Base-by-base conservation (phyloP, 1,140 invertebrate genomes). In the Ostrea edulis region DNA sequence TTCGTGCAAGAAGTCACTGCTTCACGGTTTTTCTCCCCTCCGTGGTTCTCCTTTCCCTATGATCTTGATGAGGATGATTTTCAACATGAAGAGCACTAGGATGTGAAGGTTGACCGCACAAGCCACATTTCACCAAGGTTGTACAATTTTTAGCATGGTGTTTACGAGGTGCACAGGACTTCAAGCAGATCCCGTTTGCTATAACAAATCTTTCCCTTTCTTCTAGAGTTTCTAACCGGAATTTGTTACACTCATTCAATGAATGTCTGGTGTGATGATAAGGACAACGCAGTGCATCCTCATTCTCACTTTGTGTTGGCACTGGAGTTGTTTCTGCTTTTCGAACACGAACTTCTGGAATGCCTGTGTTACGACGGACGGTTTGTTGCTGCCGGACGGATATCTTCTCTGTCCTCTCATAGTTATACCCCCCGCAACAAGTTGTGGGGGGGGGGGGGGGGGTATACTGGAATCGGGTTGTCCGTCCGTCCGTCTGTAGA, bases 131-230 rank as follows among this genome's bases (percentile, higher is more conserved):
- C n/a, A 77, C 44, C 58, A 8, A 12, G 8, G 20, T 86, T 4
- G 58, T 86, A 52, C 85, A 86, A 9, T 86, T 22, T 22, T 86
- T 86, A 11, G 62, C 35, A 20, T 14, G 14, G 12, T 86, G 85
- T 53, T 77, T 86, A 9, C 44, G 77, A 8, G 58, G 85, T n/a
- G 51, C 68, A 52, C 68, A 86, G 54, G 68, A 86, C 20, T 14
- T 52, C 8, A 71, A 0, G 54, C 85, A 81, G 0, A 86, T 8
- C 0, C 85, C 85, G 14, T 86, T 8, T 53, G 7, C 5, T 17
- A 71, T 53, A 8, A 86, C 52, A 11, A 86, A 81, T 14, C 4
- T 68, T 12, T 86, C 81, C 17, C 85, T 86, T 20, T 86, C 85
- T 22, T 7, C n/a, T 0, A 86, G 4, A 0, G 62, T 2, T 81